phyloP scores from a whole-genome alignment of 2,888 invertebrate genomes.

The Myopa tessellatipennis region DNA sequence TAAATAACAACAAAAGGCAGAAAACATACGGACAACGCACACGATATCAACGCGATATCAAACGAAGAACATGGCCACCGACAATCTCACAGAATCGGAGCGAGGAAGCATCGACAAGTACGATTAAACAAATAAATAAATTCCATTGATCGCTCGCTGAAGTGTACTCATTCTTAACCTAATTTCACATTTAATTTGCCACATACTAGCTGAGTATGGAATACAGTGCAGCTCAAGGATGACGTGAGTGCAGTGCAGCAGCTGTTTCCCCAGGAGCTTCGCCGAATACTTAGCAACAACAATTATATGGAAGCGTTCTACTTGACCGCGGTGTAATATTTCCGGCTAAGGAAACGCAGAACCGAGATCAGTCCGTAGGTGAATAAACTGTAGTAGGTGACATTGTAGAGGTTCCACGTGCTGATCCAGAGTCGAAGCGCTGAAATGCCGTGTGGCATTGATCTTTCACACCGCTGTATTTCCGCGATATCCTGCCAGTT shows the following conservation, averaged over 20 bases:
- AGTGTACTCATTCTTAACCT: constrained; percentile 14
- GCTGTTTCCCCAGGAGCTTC: no score
- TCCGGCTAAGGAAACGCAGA: constrained; percentile 40
- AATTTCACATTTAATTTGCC: constrained; percentile 6
- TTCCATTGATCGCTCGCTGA: not conserved
- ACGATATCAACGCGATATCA: not conserved
- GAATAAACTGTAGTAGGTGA: constrained; percentile 57
- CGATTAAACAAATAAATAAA: not conserved
- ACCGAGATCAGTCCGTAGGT: constrained; percentile 52
- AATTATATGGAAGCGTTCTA: not conserved
- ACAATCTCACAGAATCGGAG: not conserved
- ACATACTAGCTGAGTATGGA: not conserved
- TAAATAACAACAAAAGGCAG: not conserved
- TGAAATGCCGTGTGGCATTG: constrained; percentile 37
- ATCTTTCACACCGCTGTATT: constrained; percentile 51
- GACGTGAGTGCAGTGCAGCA: no score
- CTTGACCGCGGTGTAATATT: not conserved
- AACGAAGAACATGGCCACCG: not conserved
- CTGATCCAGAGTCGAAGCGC: constrained; percentile 51
- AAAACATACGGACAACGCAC: not conserved
- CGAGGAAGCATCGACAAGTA: not conserved
- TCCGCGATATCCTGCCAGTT: constrained; percentile 62
- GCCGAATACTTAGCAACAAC: no score
- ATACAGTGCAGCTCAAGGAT: no score
- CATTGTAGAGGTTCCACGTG: constrained; percentile 63